A percentile compares a stretch with the other conserved stretches of the same genome.
Conservation (phyloP, 2,888 invertebrate species). For the Pachymerium ferrugineum region DNA sequence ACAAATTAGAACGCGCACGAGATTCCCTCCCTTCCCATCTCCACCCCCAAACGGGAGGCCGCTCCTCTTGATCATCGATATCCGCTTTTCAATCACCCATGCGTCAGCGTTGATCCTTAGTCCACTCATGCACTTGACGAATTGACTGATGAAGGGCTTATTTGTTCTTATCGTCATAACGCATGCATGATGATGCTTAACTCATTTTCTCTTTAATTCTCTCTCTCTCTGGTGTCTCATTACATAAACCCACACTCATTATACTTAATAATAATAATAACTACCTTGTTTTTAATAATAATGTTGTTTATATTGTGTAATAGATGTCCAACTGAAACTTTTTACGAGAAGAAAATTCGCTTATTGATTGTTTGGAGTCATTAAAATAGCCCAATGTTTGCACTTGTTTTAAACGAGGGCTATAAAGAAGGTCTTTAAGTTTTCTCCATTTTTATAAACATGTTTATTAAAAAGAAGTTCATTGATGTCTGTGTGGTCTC, state of each 20-base stretch:
- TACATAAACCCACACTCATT: constrained; percentile 10
- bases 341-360: no score
- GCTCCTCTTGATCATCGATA: constrained; percentile 17
- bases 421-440: no score
- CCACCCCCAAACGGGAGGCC: constrained; percentile 15
- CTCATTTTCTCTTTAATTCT: background rate
- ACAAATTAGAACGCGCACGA: constrained; percentile 15
- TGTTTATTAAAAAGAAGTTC: no score
- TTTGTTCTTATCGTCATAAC: constrained; percentile 21
- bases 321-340: background rate
- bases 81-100: constrained; percentile 15
- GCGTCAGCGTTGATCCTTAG: constrained; percentile 14
- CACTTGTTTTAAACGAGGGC: no score
- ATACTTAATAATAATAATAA: background rate
- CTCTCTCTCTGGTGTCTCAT: no score
- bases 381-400: no score
- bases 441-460: no score
- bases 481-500: no score
- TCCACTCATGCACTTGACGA: constrained; percentile 21
- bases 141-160: constrained; percentile 21
- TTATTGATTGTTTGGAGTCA: no score
- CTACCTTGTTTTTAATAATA: background rate
- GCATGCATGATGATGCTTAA: constrained; percentile 7
- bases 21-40: background rate
- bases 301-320: background rate